Conservation (phyloP, 2,797 vertebrate species). For the Staurois parvus region DNA sequence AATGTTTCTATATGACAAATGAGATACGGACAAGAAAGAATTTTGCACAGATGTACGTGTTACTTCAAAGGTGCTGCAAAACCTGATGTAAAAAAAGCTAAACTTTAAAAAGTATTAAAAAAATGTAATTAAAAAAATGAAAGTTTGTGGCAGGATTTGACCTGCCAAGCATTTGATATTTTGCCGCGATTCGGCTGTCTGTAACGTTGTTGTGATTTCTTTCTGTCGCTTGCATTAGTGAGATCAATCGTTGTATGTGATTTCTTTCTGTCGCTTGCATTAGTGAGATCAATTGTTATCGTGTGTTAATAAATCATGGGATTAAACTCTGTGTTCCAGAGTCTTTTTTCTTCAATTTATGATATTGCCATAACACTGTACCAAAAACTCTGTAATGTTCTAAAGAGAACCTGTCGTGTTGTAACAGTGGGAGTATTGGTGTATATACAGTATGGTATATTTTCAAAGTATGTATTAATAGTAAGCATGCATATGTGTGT, state of each 20-base stretch:
- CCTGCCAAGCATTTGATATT: conserved; percentile 58
- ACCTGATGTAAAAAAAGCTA: conserved; percentile 45
- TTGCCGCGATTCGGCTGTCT: conserved; percentile 46
- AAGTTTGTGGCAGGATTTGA: conserved; percentile 30
- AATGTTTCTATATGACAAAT: conserved; percentile 45
- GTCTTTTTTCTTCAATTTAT: neutral
- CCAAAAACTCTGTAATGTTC: too few species aligned
- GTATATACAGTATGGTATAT: too few species aligned
- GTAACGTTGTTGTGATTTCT: conserved; percentile 53
- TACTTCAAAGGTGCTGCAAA: conserved; percentile 60
- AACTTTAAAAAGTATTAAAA: conserved; percentile 32
- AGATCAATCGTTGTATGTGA: conserved; percentile 55
- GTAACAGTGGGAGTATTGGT: too few species aligned
- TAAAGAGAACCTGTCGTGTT: too few species aligned
- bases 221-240: conserved; percentile 61
- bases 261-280: conserved; percentile 60
- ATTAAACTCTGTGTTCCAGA: conserved; percentile 13
- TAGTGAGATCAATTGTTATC: conserved; percentile 58
- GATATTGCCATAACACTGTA: too few species aligned
- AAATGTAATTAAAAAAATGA: conserved; percentile 28
- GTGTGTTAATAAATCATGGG: conserved; percentile 55
- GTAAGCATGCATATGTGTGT: too few species aligned
- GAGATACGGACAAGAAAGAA: neutral
- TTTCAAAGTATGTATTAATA: too few species aligned
- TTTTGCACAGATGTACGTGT: conserved; percentile 58